These are phyloP conservation scores for Pilophorus perplexus DNA, from an alignment of 2,888 invertebrate species.

Conservation along the genomic window DNA sequence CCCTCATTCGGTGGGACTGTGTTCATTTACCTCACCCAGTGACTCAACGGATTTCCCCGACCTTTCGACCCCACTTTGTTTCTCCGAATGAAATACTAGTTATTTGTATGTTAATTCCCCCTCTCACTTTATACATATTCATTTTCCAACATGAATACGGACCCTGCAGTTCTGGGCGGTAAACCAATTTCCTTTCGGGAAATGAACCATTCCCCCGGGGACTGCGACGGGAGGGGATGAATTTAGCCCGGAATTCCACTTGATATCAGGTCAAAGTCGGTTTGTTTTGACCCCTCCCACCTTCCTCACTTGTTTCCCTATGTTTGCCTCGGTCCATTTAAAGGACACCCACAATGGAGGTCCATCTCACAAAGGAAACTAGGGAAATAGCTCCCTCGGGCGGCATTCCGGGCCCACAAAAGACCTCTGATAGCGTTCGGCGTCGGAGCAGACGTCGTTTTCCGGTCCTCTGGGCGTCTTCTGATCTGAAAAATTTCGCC, in stretches of 20 bases:
- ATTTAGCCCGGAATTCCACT: constrained; percentile 9
- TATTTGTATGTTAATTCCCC: constrained; percentile 34
- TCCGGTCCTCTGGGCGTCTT: too few relatives aligned
- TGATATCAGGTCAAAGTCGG: neutral
- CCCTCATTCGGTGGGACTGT: too few relatives aligned
- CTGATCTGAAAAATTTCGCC: too few relatives aligned
- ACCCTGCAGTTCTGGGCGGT: neutral
- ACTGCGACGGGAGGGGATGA: too few relatives aligned
- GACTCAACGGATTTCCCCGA: constrained; percentile 10
- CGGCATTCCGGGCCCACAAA: too few relatives aligned
- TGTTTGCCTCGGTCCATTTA: too few relatives aligned
- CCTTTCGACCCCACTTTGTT: neutral
- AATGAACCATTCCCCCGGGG: neutral
- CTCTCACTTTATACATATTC: constrained; percentile 35
- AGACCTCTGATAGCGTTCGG: too few relatives aligned
- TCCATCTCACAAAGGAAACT: too few relatives aligned
- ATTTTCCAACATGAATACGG: neutral
- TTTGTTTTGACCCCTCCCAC: neutral
- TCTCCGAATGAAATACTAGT: constrained; percentile 27
- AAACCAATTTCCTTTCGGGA: constrained; percentile 25
- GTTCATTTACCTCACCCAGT: neutral
- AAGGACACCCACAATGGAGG: too few relatives aligned
- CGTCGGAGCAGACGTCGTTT: too few relatives aligned
- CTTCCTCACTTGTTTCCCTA: too few relatives aligned
- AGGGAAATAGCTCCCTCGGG: too few relatives aligned